These are phyloP conservation scores for Bacillus rossius DNA, from an alignment of 1,140 invertebrate species.

Conservation along the genomic window DNA sequence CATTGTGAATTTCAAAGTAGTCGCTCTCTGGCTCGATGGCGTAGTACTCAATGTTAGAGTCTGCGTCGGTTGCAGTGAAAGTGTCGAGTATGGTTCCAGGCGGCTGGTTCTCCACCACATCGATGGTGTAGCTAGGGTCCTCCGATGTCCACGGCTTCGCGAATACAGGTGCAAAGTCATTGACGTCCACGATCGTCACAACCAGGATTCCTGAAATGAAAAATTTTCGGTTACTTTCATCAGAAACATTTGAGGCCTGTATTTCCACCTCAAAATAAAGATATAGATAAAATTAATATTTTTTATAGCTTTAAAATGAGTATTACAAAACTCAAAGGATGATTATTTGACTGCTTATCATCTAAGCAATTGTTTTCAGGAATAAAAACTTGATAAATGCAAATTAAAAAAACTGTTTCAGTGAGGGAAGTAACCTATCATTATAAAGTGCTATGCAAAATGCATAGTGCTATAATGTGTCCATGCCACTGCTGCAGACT, in stretches of 20 bases:
- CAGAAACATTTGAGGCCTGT: not conserved
- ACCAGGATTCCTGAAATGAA: conserved; percentile 62
- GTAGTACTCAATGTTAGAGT: conserved; percentile 76
- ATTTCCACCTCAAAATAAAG: not conserved
- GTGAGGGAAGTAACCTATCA: too few species aligned
- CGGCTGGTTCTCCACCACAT: conserved; percentile 79
- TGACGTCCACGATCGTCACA: conserved; percentile 80
- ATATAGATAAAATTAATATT: too few species aligned
- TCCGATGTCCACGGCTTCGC: conserved; percentile 64
- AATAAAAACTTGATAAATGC: not conserved
- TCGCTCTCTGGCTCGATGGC: conserved; percentile 61
- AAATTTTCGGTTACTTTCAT: not conserved
- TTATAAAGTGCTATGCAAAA: too few species aligned
- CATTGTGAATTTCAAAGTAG: conserved; percentile 72
- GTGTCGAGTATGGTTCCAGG: conserved; percentile 71
- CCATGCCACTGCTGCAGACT: too few species aligned
- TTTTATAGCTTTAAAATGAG: too few species aligned
- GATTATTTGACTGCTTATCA: not conserved
- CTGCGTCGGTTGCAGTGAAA: conserved; percentile 73
- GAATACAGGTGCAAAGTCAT: conserved; percentile 60
- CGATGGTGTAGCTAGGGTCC: conserved; percentile 58
- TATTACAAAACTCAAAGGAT: too few species aligned
- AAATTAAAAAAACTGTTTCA: conserved; percentile 11
- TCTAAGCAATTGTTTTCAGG: not conserved
- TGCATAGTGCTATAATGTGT: too few species aligned